A percentile compares a stretch with the other conserved stretches of the same genome.
Conservation (phyloP, 2,113 vertebrate species). For the Maccullochella peelii region DNA sequence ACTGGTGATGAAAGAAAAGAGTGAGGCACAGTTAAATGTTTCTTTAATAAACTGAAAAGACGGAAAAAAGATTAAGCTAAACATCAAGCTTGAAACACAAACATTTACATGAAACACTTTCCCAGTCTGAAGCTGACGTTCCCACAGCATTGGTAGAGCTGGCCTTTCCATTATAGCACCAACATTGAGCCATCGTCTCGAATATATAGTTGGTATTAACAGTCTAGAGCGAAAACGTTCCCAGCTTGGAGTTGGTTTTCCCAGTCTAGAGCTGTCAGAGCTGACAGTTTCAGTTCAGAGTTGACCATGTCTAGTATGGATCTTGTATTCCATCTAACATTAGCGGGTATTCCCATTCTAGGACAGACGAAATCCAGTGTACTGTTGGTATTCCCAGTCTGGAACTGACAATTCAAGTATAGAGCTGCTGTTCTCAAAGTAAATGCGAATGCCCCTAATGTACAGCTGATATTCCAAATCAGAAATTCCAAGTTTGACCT, state of each 20-base stretch:
- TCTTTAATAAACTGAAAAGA: constrained; percentile 63
- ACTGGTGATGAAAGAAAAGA: constrained; percentile 55
- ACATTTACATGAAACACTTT: constrained; percentile 52
- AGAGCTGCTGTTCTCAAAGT: not conserved
- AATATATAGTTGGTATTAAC: not conserved
- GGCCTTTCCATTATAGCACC: not conserved
- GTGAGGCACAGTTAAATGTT: constrained; percentile 50
- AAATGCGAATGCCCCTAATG: too few relatives aligned
- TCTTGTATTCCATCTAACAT: not conserved
- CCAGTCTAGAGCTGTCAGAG: too few relatives aligned
- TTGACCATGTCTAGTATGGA: not conserved
- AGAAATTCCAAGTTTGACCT: not conserved
- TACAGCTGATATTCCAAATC: too few relatives aligned
- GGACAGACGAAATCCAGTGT: not conserved
- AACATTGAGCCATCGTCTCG: not conserved
- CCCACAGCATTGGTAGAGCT: constrained; percentile 13
- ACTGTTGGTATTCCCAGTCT: too few relatives aligned
- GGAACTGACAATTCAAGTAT: not conserved
- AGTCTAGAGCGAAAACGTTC: not conserved
- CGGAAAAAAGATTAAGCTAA: constrained; percentile 43
- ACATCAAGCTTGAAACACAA: constrained; percentile 50
- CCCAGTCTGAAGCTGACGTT: constrained; percentile 8
- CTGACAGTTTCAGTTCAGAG: too few relatives aligned
- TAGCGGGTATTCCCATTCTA: not conserved
- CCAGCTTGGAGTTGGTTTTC: not conserved